Base-by-base conservation (phyloP, 1,140 invertebrate species). In the Drosophila ironensis region DNA sequence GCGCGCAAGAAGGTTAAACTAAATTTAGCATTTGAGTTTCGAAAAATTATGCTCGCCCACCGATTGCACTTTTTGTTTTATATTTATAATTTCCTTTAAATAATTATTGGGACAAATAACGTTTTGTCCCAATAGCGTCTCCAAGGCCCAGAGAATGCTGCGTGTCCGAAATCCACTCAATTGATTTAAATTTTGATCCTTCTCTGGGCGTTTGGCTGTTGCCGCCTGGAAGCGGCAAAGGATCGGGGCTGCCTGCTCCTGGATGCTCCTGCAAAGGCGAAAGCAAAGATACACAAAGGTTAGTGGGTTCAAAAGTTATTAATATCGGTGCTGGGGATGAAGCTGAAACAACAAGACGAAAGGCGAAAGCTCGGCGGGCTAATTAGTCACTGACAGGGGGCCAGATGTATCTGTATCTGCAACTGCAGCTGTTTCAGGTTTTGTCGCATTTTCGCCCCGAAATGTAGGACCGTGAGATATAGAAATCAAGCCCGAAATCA, bases 151-250 rank as follows among this genome's bases (percentile, higher is more conserved):
- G 27, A 30, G 35, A 16, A 28, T 22, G 7, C 35, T 37, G 46
- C 16, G 27, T 74, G 42, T 48, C 77, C 78, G 78, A 82, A 82
- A 82, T 53, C 22, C 12, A 50, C 60, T 28, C 41, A 82, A 84
- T 82, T 82, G 38, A 28, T 35, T 72, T 82, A 82, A 82, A 82
- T 82, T 82, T 82, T 82, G 78, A 84, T 61, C 69, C 78, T 78
- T 66, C 48, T 69, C 2, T 66, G 78, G 73, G 74, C 76, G 46
- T 82, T 81, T 24, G 45, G 42, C 28, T 66, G 67, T 48, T 71
- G 20, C 19, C 56, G 33, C 14, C 20, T 38, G 44, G 59, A 22
- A n/a, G n/a, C 54, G 35, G 27, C 38, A 42, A 30, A 38, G 66
- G 28, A 33, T 37, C n/a, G 7, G 33, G 12, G 7, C 12, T 45